These are phyloP conservation scores for Callionymus lyra DNA, from an alignment of 2,113 vertebrate species.

Conservation along the genomic window DNA sequence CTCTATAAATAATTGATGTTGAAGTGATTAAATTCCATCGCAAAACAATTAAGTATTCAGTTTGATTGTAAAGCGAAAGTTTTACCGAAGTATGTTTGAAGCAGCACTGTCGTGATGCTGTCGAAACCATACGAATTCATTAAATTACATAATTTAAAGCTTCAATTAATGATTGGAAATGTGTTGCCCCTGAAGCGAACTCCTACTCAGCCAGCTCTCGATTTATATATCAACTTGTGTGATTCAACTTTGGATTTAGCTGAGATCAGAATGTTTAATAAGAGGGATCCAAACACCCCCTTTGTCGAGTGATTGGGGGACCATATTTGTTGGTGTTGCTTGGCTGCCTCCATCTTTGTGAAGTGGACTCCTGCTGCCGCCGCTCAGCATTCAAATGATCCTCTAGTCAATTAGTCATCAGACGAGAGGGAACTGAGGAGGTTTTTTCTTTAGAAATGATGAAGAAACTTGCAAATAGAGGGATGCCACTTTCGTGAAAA, in stretches of 20 bases:
- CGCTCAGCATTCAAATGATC: slow-evolving; percentile 50
- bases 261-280: slow-evolving; percentile 41
- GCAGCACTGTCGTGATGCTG: too few relatives aligned
- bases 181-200: neutral
- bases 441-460: slow-evolving; percentile 10
- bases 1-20: slow-evolving; percentile 18
- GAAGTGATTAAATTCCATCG: slow-evolving; percentile 1
- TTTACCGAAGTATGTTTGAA: too few relatives aligned
- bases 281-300: slow-evolving; percentile 2
- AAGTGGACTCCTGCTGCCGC: slow-evolving; percentile 39
- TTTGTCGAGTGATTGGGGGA: slow-evolving; percentile 38
- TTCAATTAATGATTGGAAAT: too few relatives aligned
- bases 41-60: slow-evolving; percentile 16
- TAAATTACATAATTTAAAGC: too few relatives aligned
- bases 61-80: slow-evolving; percentile 12
- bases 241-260: slow-evolving; percentile 44
- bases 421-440: slow-evolving; percentile 14
- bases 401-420: slow-evolving; percentile 41
- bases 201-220: slow-evolving; percentile 12
- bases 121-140: too few relatives aligned
- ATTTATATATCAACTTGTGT: slow-evolving; percentile 39
- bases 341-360: slow-evolving; percentile 39
- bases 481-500: too few relatives aligned
- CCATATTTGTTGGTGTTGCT: slow-evolving; percentile 50
- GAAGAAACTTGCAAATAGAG: too few relatives aligned